Conservation (phyloP, 2,888 invertebrate genomes). For the Pyrgus malvae region DNA sequence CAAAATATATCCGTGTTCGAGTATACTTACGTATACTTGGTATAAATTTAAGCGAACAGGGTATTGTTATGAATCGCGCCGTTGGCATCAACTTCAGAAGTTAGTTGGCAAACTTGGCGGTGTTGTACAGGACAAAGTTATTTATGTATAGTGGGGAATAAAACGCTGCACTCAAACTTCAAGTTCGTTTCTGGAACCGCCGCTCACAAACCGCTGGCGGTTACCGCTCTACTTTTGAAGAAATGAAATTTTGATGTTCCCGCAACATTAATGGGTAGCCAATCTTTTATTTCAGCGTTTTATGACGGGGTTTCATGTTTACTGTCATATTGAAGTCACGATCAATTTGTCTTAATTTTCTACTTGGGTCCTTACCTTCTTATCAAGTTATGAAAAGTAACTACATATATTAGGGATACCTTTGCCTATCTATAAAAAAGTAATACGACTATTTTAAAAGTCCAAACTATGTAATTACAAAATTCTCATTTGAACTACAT, state of each 20-base stretch:
- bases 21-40: no score
- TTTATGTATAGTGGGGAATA: conserved; percentile 60
- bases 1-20: no score
- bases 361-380: no score
- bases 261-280: conserved; percentile 6
- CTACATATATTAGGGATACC: no score
- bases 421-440: no score
- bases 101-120: conserved; percentile 22
- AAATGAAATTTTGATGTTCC: conserved; percentile 42
- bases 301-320: not conserved
- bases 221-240: conserved; percentile 66
- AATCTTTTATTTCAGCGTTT: not conserved
- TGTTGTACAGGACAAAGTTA: conserved; percentile 60
- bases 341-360: no score
- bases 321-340: no score
- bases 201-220: conserved; percentile 60
- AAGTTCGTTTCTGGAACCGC: conserved; percentile 46
- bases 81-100: conserved; percentile 24
- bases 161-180: conserved; percentile 62
- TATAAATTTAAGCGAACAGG: conserved; percentile 13
- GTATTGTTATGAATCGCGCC: conserved; percentile 19
- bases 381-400: no score
- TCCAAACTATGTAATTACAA: no score
- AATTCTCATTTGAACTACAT: no score
- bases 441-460: no score